Evolutionary conservation across 2,888 invertebrate genomes (phyloP).

Genomic region (Heliconius sara): DNA sequence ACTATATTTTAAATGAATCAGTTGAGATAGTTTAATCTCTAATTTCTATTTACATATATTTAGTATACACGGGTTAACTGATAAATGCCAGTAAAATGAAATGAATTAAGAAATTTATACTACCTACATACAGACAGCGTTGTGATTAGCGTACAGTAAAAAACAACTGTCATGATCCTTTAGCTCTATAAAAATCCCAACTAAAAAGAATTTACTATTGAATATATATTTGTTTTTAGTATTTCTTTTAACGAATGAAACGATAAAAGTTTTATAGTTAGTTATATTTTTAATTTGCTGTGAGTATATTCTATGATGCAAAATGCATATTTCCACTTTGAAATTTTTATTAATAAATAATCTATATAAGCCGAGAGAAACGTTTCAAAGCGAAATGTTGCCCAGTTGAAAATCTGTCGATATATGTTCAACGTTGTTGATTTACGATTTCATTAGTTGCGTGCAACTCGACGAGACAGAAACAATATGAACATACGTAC

Average conservation of each 20-base stretch:
- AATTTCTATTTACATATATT: too few relatives aligned
- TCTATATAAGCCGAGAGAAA: conserved; percentile 61
- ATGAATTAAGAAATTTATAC: background rate
- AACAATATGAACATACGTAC: conserved; percentile 54
- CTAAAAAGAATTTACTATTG: background rate
- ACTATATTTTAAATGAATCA: too few relatives aligned
- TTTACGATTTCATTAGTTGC: conserved; percentile 80
- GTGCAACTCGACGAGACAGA: conserved; percentile 60
- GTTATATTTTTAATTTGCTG: conserved; percentile 12
- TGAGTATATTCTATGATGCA: conserved; percentile 7
- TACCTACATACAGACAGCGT: background rate
- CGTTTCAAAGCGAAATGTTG: conserved; percentile 70
- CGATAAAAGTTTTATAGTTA: background rate
- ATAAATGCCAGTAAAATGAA: background rate
- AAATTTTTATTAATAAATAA: conserved; percentile 69
- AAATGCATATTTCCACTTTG: conserved; percentile 14
- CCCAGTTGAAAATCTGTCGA: conserved; percentile 70
- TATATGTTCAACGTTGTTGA: conserved; percentile 70
- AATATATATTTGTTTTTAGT: background rate
- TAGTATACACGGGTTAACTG: background rate
- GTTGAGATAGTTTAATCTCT: too few relatives aligned
- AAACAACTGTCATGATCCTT: background rate
- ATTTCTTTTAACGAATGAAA: background rate
- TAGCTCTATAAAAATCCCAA: background rate
- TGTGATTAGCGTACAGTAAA: background rate